Base-by-base conservation (phyloP, 2,113 vertebrate species). In the Speoplatyrhinus poulsoni region DNA sequence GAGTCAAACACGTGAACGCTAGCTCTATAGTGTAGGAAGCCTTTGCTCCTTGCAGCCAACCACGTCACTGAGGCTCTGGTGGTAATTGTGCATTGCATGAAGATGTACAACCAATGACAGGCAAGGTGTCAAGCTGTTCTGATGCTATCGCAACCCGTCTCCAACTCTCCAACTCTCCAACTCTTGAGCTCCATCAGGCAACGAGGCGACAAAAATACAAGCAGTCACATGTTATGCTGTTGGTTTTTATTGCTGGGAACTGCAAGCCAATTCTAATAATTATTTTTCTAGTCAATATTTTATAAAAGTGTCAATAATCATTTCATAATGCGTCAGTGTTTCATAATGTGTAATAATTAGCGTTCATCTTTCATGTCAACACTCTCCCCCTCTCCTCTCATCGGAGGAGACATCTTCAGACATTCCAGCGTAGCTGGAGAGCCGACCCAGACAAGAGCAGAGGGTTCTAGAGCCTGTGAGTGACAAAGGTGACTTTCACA, bases 101-200 rank as follows among this genome's bases (percentile, higher is more conserved):
- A 5, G 36, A 41, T 41, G 36, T 41, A 41, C 36, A 41, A 41
- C 36, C 36, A 41, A 41, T 41, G 15, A 62, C 67, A 81, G 53
- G 73, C 48, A 60, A 58, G 83, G 46, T 54, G 77, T 83, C 66
- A 61, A 2, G 15, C 9, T 64, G 75, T 82, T 76, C 72, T 73
- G 69, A 78, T 84, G 19, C 77, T 82, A 78, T 85, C 73, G 46
- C 55, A 77, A 82, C 36, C 55, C 58, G 53, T 82, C 65, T 73
- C 65, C 62, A 56, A 81, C 57, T 57, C 32, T 80, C 56, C 76
- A 50, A 74, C 1, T 76, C 74, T 67, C 57, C 67, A 56, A 13
- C 19, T 26, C 65, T 26, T 26, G 26, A 26, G 26, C 26, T 26
- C 73, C 9, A 57, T 11, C 62, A n/a, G 36, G 36, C 36, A 41